A percentile compares a stretch with the other conserved stretches of the same genome.
Conservation (phyloP, 37 sponge, comb jelly and placozoan genomes). For the Haliclona indistincta region DNA sequence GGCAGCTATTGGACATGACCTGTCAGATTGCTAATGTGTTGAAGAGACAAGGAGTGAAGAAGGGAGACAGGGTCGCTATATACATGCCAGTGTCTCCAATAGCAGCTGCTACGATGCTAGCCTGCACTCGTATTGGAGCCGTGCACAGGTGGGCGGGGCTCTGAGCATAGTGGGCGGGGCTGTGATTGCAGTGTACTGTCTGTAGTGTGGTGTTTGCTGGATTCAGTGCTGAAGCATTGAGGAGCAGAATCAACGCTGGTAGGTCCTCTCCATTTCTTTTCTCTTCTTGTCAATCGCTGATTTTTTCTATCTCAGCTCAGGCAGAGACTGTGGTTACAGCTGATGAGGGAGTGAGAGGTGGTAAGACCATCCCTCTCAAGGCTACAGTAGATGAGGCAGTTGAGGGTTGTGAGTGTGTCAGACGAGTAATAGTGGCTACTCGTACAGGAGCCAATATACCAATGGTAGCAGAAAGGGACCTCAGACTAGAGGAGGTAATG, state of each 20-base stretch:
- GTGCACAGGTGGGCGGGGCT: slow-evolving; percentile 68
- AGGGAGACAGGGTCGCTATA: slow-evolving; percentile 91
- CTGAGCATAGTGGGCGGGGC: background rate
- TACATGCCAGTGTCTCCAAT: slow-evolving; percentile 94
- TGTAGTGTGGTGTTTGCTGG: slow-evolving; percentile 93
- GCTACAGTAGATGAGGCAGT: slow-evolving; percentile 88
- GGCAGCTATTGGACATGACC: slow-evolving; percentile 78
- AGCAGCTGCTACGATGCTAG: slow-evolving; percentile 90
- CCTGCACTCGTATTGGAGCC: slow-evolving; percentile 94
- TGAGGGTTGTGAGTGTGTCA: slow-evolving; percentile 62
- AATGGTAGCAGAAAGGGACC: slow-evolving; percentile 58
- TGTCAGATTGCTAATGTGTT: slow-evolving; percentile 92
- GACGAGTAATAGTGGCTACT: slow-evolving; percentile 75
- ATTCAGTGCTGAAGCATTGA: slow-evolving; percentile 91
- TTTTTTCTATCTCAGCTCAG: background rate
- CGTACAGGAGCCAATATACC: slow-evolving; percentile 81
- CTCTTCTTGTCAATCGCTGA: background rate
- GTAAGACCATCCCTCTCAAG: slow-evolving; percentile 90
- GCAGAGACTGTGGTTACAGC: slow-evolving; percentile 72
- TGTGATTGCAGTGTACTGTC: background rate
- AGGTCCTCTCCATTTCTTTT: background rate
- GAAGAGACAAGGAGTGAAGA: slow-evolving; percentile 80
- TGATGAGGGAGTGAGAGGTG: slow-evolving; percentile 89
- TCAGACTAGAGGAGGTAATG: slow-evolving; percentile 74
- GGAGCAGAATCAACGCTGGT: slow-evolving; percentile 81